Base-by-base conservation (phyloP, 2,888 invertebrate genomes). In the Nomada lathburiana region DNA sequence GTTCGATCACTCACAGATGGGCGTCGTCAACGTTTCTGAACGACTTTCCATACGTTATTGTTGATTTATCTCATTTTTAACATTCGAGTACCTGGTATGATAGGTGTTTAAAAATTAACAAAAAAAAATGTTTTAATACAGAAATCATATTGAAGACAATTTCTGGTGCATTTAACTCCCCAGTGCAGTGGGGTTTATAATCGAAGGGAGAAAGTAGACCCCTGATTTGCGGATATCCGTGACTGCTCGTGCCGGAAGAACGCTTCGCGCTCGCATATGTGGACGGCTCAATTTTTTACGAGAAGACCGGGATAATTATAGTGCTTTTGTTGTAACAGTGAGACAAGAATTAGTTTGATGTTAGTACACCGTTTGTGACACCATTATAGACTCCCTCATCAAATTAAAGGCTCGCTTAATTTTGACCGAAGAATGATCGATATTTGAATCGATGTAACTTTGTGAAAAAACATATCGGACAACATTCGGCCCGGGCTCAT, bases 121-220 rank as follows among this genome's bases (percentile, higher is more conserved):
- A 47, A 20, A n/a, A 11, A 47, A 20, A n/a, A 4, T 57, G 26
- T 11, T 53, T n/a, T 53, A 4, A 26, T 9, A 26, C 13, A 23
- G 11, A 11, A 10, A 89, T 89, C 89, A 89, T 89, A 89, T 90
- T 91, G 89, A 89, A 89, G 86, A 89, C 86, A 60, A 82, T 83
- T 65, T 65, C 67, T 64, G 64, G 47, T 79, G 47, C 47, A 47
- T 47, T 36, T 36, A 36, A 9, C 67, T 63, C 64, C 76, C 62
- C 68, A 53, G 9, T 26, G 50, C 63, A 13, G 26, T 26, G 20
- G 11, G 68, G 7, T 16, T 26, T 7, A 47, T 18, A 55, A 57
- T 73, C 57, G 53, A 36, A 70, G 71, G 36, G 74, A 55, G 74
- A 69, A 74, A 69, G 59, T 67, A 62, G 74, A 55, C 71, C 76